Percentiles rank a stretch among this genome's conserved stretches.
Evolutionary conservation across 2,113 vertebrate species (phyloP).

Genomic region (Nicator chloris): DNA sequence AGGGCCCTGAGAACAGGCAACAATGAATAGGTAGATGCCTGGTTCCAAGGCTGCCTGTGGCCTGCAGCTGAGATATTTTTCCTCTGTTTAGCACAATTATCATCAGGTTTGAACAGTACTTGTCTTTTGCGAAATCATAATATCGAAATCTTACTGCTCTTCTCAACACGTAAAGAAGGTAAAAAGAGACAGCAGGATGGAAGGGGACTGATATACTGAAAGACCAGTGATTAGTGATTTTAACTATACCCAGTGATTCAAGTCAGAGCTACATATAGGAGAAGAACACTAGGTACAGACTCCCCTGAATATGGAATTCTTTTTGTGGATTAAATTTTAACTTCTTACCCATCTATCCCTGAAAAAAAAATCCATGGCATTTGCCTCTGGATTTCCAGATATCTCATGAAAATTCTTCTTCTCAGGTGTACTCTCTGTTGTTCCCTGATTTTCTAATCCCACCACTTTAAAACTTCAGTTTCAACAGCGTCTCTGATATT

Average conservation of each 20-base stretch:
- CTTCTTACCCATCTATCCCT: not conserved
- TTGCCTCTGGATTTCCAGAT: not conserved
- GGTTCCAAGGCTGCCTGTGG: not conserved
- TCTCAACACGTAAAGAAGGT: not conserved
- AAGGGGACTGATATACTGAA: not conserved
- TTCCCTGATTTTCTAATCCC: not conserved
- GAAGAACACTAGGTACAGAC: not conserved
- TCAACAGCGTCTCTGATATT: not conserved
- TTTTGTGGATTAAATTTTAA: not conserved
- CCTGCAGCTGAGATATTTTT: not conserved
- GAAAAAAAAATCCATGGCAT: not conserved
- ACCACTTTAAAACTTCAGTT: not conserved
- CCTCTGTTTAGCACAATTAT: not conserved
- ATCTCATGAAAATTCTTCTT: not conserved
- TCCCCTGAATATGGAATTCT: not conserved
- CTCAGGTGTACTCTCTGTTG: not conserved
- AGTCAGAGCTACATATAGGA: not conserved
- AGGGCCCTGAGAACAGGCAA: not conserved
- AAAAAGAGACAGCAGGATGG: not conserved
- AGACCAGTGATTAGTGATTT: not conserved
- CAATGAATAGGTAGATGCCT: not conserved
- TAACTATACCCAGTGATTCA: not conserved
- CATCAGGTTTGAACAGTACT: not conserved
- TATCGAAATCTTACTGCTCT: not conserved
- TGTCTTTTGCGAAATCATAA: not conserved